Percentiles rank a stretch among this genome's conserved stretches.
phyloP scores from a whole-genome alignment of 2,113 vertebrate species.

The Xenopus borealis region DNA sequence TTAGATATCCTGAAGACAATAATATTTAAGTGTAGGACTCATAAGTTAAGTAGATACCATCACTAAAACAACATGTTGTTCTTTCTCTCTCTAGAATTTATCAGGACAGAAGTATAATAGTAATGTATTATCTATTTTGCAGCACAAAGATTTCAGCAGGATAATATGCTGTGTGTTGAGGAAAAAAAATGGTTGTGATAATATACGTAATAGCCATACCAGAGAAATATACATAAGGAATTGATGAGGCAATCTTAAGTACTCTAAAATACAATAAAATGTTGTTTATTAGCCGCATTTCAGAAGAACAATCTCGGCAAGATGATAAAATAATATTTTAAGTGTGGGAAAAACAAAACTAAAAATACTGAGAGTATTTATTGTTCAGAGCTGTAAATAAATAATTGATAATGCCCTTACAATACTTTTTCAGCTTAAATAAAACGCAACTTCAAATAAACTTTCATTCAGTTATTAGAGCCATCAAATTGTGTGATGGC shows the following conservation, averaged over 20 bases:
- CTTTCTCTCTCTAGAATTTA: neutral
- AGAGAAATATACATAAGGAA: slow-evolving; percentile 41
- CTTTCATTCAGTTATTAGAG: slow-evolving; percentile 5
- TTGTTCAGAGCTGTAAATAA: slow-evolving; percentile 14
- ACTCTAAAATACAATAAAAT: slow-evolving; percentile 20
- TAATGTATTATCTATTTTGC: slow-evolving; percentile 28
- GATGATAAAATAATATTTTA: slow-evolving; percentile 44
- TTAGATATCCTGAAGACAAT: too few species aligned
- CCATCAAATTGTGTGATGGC: neutral
- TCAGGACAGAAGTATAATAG: slow-evolving; percentile 11
- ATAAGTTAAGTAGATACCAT: too few species aligned
- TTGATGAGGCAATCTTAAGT: slow-evolving; percentile 31
- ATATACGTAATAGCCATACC: slow-evolving; percentile 28
- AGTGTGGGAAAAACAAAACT: slow-evolving; percentile 29
- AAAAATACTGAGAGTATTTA: slow-evolving; percentile 24
- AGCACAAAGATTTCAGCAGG: slow-evolving; percentile 4
- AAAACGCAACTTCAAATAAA: neutral
- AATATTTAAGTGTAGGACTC: too few species aligned
- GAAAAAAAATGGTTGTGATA: slow-evolving; percentile 6
- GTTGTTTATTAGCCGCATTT: slow-evolving; percentile 35
- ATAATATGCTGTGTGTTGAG: slow-evolving; percentile 10
- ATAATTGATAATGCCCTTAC: slow-evolving; percentile 30
- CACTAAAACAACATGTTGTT: neutral
- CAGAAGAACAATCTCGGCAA: slow-evolving; percentile 36
- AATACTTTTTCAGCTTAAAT: neutral